Conservation (phyloP, 1,140 invertebrate species). For the Drosophila setifemur region DNA sequence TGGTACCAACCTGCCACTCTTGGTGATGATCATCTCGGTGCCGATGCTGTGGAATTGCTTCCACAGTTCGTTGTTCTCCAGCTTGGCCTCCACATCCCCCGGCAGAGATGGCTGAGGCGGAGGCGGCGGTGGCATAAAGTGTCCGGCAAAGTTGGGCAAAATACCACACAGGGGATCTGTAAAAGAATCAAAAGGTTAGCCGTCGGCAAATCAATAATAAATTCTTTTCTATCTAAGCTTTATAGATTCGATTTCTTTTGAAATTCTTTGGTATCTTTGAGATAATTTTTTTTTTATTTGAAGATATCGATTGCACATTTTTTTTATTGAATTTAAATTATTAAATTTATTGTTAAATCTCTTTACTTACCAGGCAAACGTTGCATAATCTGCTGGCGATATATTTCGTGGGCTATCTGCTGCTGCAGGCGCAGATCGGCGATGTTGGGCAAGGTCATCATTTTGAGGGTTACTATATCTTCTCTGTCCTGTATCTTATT, state of each 20-base stretch:
- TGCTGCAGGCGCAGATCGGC: conserved; percentile 79
- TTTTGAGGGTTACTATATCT: conserved; percentile 15
- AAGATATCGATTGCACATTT: background rate
- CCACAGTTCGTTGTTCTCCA: conserved; percentile 97
- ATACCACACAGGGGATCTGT: conserved; percentile 79
- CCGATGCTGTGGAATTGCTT: conserved; percentile 97
- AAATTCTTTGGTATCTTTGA: no score
- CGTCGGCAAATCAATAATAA: conserved; percentile 51
- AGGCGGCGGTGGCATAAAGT: conserved; percentile 48
- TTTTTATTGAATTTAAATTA: background rate
- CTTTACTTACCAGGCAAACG: conserved; percentile 73
- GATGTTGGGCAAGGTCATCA: conserved; percentile 77
- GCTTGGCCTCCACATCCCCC: conserved; percentile 83
- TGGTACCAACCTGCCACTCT: conserved; percentile 93
- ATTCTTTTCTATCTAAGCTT: no score
- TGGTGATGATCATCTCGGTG: conserved; percentile 99
- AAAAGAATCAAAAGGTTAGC: conserved; percentile 7
- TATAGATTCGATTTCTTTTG: no score
- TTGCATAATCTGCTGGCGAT: conserved; percentile 82
- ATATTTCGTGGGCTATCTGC: conserved; percentile 81
- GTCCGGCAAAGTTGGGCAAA: conserved; percentile 57
- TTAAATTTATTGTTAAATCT: background rate
- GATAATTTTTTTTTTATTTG: background rate
- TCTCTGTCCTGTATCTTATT: background rate
- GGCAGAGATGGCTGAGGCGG: conserved; percentile 68